Evolutionary conservation across 2,113 vertebrate species (phyloP), one percentile per base, ranked within the genome.

Genomic region (Willisornis vidua): DNA sequence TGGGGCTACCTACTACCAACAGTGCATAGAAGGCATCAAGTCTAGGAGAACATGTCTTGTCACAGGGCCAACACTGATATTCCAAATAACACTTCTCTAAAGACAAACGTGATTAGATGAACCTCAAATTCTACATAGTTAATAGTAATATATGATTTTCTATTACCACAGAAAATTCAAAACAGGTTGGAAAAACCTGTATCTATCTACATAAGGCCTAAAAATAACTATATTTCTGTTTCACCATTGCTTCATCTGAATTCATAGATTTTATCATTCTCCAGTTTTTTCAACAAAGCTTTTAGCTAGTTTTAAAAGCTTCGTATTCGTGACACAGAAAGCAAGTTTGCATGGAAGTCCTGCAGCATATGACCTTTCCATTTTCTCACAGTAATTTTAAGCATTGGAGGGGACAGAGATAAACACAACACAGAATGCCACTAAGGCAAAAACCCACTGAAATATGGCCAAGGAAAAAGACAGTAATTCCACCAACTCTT

Each of bases 381-480:
- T 93, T 93, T 95, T 90, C 86, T 78, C 71, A 96, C 6, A 1
- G 74, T 4, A 5, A 79, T 85, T 95, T 90, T 62, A 93, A 82
- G 58, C 2, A 0, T 24, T 4, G 4, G 48, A 94, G 4, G 25
- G 57, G 57, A 93, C 49, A 75, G 51, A 8, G 5, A 86, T 72
- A 91, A 94, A 93, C 73, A 88, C 57, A 92, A 72, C 54, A 33
- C 20, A 87, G 52, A 89, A 49, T 25, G 13, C 8, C 1, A 0
- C 28, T 18, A 3, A 23, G 85, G 65, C 68, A 94, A 95, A 89
- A 87, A 29, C 57, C 62, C 45, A 81, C 65, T 29, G 61, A 91
- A 92, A 57, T 58, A 61, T 79, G 94, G 90, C 88, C 93, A 88
- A 80, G 76, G 41, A 24, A 90, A 93, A 92, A 86, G 78, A 54